Percentiles rank a stretch among this genome's conserved stretches.
These are phyloP conservation scores for Drosophila mayri DNA, from an alignment of 1,140 invertebrate genomes.

Conservation along the genomic window DNA sequence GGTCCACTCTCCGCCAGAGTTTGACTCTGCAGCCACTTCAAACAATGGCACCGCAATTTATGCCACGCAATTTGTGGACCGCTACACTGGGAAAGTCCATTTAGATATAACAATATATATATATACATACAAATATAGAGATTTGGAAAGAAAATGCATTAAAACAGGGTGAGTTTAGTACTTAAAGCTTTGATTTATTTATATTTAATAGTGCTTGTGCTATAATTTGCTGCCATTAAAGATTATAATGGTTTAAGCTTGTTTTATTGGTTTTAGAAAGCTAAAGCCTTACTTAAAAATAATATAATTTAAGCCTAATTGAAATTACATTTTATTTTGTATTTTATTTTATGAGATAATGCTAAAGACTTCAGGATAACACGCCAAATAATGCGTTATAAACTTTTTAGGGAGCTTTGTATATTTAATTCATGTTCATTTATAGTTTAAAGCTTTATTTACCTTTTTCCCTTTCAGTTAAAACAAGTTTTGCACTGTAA, in stretches of 20 bases:
- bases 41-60: slow-evolving; percentile 64
- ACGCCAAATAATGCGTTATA: too few species aligned
- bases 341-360: not conserved
- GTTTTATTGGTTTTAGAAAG: not conserved
- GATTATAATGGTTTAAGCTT: not conserved
- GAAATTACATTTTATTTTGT: not conserved
- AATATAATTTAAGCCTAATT: not conserved
- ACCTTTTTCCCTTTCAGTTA: not conserved
- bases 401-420: not conserved
- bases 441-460: not conserved
- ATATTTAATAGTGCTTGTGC: not conserved
- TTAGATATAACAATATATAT: not conserved
- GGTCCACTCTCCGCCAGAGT: slow-evolving; percentile 5
- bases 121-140: not conserved
- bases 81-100: slow-evolving; percentile 8
- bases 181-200: slow-evolving; percentile 6
- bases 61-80: slow-evolving; percentile 63
- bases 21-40: slow-evolving; percentile 29
- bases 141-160: not conserved
- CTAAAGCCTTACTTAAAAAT: not conserved
- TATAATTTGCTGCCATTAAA: not conserved
- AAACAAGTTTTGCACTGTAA: not conserved
- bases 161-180: slow-evolving; percentile 1
- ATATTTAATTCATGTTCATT: not conserved
- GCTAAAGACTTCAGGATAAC: too few species aligned